phyloP scores from a whole-genome alignment of 2,797 vertebrate genomes.

The Melanotaenia parkinsoni region DNA sequence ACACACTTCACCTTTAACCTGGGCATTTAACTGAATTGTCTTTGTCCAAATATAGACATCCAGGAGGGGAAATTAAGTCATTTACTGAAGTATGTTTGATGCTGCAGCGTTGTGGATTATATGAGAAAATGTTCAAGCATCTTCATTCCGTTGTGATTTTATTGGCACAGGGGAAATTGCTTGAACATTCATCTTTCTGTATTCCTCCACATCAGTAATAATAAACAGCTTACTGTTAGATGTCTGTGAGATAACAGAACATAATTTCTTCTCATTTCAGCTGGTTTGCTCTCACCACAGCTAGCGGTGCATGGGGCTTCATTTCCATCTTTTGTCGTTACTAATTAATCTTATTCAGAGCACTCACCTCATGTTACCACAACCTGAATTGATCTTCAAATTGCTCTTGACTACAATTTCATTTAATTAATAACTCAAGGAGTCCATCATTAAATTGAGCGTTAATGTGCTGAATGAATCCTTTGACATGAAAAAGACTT shows the following conservation, averaged over 20 bases:
- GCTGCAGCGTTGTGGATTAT: background rate
- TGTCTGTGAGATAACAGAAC: conserved; percentile 18
- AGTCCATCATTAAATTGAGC: conserved; percentile 58
- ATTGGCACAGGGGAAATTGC: conserved; percentile 8
- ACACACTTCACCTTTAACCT: background rate
- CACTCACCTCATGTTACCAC: conserved; percentile 59
- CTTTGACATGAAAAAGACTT: conserved; percentile 48
- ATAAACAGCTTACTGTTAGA: conserved; percentile 5
- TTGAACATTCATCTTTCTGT: conserved; percentile 12
- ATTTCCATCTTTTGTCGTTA: conserved; percentile 60
- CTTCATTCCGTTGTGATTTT: background rate
- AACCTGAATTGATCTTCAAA: conserved; percentile 62
- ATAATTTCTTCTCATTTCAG: conserved; percentile 33
- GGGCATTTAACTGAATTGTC: background rate
- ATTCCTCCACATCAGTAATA: conserved; percentile 5
- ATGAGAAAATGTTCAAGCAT: background rate
- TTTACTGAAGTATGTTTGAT: background rate
- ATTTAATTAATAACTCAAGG: conserved; percentile 65
- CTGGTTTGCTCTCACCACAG: conserved; percentile 17
- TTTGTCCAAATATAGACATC: background rate
- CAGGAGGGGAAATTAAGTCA: background rate
- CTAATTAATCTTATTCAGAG: conserved; percentile 68
- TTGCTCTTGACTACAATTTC: conserved; percentile 65
- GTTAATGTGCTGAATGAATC: conserved; percentile 59
- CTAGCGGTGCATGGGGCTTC: conserved; percentile 12